Evolutionary conservation across 2,797 vertebrate genomes (phyloP), one percentile per base, ranked within the genome.

Genomic region (Spinus olivaceus): DNA sequence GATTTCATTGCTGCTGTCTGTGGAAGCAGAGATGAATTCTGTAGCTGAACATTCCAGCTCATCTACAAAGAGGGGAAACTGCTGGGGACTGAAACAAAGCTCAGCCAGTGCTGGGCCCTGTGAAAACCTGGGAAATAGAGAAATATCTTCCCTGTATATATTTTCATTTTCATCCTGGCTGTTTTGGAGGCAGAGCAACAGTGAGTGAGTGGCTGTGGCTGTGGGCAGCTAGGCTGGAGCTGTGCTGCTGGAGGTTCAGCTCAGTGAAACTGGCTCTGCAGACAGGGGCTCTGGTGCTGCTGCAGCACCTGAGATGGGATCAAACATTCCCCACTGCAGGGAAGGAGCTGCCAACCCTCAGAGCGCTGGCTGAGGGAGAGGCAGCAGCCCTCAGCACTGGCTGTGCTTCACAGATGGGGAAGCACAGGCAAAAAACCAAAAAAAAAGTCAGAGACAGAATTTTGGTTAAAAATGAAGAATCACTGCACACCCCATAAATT

Each of bases 81-180:
- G 42, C 14, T 60, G 56, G 39, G 65, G 28, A 28, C 64, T 6
- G 18, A 41, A 81, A 60, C 9, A 42, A 22, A 69, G 19, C 28
- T 28, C 14, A 10, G 8, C 2, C 57, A 39, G 7, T 3, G 32
- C 57, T 65, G 64, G 21, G 50, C n/a, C 30, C 28, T 24, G 2
- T 5, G 37, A 10, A 47, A 66, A 59, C 37, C 25, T 0, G 7
- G 44, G 49, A 41, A 92, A 33, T 0, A n/a, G 8, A 54, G 33
- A 37, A 21, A 59, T 10, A 27, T 2, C 1, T 3, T 56, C 22
- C 22, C 17, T 24, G 18, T 4, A 0, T 8, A 3, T 14, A 18
- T 49, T 47, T 59, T 7, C 6, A 6, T 33, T 73, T 33, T 3
- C 13, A 9, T 30, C 50, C 21, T 33, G 61, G 25, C 53, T 61